Base-by-base conservation (phyloP, 1,140 invertebrate genomes). In the Drosophila pruinosa region DNA sequence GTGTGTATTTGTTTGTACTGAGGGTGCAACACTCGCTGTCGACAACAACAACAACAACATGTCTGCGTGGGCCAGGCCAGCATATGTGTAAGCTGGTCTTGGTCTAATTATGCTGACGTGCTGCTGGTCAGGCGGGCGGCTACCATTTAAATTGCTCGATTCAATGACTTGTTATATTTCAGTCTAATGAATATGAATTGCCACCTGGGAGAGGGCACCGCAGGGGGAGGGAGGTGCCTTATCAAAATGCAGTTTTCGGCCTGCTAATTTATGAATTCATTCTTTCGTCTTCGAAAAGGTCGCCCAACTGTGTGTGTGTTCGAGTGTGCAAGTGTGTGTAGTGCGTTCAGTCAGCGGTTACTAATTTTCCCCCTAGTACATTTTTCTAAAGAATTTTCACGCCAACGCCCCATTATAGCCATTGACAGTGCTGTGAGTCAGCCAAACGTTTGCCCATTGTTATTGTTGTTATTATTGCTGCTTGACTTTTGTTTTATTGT, bases 351-450 rank as follows among this genome's bases (percentile, higher is more conserved):
- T 36, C 52, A 53, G 38, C 54, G 61, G 39, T 62, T 53, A 72
- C 79, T 72, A 75, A 72, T 83, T 83, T 73, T 62, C 53, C 57
- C 57, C 64, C 48, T 36, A 19, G 0, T 36, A 2, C 4, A 72
- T 75, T 68, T 76, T 69, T 73, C 68, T 28, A 71, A 71, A 77
- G 81, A 86, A 85, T 86, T 85, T 85, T 86, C 81, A 81, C 81
- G 81, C 77, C 81, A 83, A 83, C 80, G 81, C 80, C 80, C 78
- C 80, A 83, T 77, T 59, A 56, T 58, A 34, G 4, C 36, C 52
- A 62, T 61, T 79, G 65, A 47, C 63, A 74, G 67, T 69, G 34
- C 22, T 62, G 78, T 78, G 76, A 75, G 64, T 79, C 71, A 79
- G 62, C 63, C 24, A 48, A 28, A 24, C 14, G 22, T 21, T 17